Conservation (phyloP, 2,113 vertebrate genomes). For the Bubo bubo region DNA sequence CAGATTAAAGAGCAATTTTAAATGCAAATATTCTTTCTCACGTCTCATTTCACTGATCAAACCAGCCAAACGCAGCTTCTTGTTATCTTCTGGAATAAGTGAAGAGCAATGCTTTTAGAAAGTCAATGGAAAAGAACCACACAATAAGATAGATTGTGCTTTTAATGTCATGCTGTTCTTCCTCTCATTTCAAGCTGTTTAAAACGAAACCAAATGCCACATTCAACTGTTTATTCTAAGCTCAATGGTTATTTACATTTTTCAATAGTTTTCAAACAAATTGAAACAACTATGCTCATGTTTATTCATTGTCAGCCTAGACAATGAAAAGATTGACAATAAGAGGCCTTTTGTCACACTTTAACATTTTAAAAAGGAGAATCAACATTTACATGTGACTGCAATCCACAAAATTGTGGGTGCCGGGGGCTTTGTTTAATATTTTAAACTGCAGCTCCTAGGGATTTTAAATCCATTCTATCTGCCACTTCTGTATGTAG, state of each 20-base stretch:
- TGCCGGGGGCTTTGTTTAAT: accelerated
- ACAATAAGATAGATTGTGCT: background rate
- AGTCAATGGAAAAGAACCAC: background rate
- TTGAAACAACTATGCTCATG: background rate
- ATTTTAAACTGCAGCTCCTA: background rate
- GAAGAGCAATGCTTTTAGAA: background rate
- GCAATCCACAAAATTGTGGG: background rate
- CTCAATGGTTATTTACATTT: conserved; percentile 23
- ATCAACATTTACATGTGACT: background rate
- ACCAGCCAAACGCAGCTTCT: background rate
- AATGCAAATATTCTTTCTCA: background rate
- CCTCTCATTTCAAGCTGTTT: conserved; percentile 4
- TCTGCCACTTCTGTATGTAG: background rate
- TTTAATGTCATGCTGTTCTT: conserved; percentile 33
- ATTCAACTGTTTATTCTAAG: conserved; percentile 21
- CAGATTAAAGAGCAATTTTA: conserved; percentile 34
- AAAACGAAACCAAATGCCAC: conserved; percentile 12
- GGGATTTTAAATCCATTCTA: background rate
- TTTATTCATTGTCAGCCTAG: background rate
- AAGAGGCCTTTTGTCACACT: background rate
- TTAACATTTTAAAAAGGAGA: background rate
- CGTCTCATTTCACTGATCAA: background rate
- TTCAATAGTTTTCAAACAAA: conserved; percentile 30
- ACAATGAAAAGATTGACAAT: background rate
- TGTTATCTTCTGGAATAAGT: background rate